These are phyloP conservation scores for Natrix natrix DNA, from an alignment of 2,797 vertebrate genomes.

Conservation along the genomic window DNA sequence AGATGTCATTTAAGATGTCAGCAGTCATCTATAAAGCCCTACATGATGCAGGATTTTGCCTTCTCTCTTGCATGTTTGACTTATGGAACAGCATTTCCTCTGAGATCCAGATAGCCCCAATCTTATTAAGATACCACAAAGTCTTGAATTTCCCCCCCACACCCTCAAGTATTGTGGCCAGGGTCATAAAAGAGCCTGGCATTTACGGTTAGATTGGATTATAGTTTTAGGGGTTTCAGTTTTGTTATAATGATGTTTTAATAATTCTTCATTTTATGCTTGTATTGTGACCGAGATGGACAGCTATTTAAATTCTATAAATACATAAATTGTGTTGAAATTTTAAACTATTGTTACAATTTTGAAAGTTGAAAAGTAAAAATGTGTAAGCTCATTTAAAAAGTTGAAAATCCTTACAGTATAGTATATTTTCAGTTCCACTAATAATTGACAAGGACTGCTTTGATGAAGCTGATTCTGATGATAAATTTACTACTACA, in stretches of 20 bases:
- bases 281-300: neutral
- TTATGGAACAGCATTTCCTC: neutral
- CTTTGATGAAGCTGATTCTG: conserved; percentile 73
- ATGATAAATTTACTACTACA: conserved; percentile 67
- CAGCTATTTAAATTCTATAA: neutral
- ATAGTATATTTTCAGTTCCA: conserved; percentile 65
- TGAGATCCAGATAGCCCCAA: neutral
- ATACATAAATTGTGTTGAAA: conserved; percentile 41
- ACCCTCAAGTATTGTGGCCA: neutral
- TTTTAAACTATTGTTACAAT: conserved; percentile 64
- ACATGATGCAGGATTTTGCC: neutral
- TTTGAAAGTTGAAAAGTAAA: conserved; percentile 69
- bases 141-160: neutral
- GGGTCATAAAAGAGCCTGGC: neutral
- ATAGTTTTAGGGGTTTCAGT: neutral
- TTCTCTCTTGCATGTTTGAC: neutral
- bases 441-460: conserved; percentile 69
- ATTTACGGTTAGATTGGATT: neutral
- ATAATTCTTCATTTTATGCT: neutral
- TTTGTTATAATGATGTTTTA: neutral
- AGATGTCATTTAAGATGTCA: neutral
- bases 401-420: conserved; percentile 63
- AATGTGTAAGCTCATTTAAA: conserved; percentile 62
- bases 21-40: neutral
- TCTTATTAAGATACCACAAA: neutral